A percentile compares a stretch with the other conserved stretches of the same genome.
Conservation (phyloP, 2,797 vertebrate genomes). For the Tadarida brasiliensis region DNA sequence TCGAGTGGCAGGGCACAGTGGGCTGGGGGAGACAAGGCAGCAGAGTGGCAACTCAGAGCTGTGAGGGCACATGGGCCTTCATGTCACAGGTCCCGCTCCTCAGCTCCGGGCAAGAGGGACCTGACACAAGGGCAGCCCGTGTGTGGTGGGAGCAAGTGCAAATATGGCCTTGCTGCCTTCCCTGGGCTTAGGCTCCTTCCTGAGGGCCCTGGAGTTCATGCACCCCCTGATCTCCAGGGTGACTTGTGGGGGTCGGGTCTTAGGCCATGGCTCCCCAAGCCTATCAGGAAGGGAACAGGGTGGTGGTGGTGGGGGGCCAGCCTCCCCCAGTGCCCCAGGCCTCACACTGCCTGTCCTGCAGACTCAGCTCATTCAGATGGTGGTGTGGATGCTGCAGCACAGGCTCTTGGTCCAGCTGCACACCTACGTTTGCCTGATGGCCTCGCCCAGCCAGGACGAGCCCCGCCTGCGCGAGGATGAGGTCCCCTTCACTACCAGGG, state of each 20-base stretch:
- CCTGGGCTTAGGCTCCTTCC: background rate
- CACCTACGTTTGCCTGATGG: slow-evolving; percentile 97
- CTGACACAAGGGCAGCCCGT: no score
- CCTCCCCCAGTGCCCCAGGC: background rate
- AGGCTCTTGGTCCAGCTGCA: slow-evolving; percentile 97
- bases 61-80: background rate
- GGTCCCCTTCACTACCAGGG: slow-evolving; percentile 89
- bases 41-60: background rate
- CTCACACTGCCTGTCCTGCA: slow-evolving; percentile 73
- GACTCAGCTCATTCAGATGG: slow-evolving; percentile 99
- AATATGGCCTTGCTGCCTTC: background rate
- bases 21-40: background rate
- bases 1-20: background rate
- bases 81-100: background rate
- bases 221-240: background rate
- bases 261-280: background rate
- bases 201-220: background rate
- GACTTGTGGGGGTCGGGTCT: background rate
- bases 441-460: slow-evolving; percentile 93
- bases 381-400: slow-evolving; percentile 98
- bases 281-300: background rate
- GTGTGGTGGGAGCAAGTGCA: background rate
- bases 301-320: background rate
- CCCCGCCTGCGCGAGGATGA: slow-evolving; percentile 92
- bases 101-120: background rate